Evolutionary conservation across 2,113 vertebrate genomes (phyloP), one percentile per base, ranked within the genome.

Genomic region (Sinocyclocheilus grahami): DNA sequence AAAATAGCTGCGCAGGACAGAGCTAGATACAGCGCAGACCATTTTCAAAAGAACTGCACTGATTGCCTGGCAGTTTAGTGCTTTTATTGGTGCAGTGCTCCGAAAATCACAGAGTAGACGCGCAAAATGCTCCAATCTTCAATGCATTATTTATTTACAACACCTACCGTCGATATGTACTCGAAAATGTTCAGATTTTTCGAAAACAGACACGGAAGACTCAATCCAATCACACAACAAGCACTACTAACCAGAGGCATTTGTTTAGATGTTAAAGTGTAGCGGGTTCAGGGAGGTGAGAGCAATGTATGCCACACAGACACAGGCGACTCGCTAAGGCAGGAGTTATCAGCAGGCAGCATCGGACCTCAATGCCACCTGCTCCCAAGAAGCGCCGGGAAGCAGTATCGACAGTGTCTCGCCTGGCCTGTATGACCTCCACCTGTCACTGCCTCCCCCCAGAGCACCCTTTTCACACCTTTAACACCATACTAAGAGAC

Each of bases 31-130:
- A 48, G 60, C 24, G 39, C 79, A 82, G 79, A 48, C 60, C 16
- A 51, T 82, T 81, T 81, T 79, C 78, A 80, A 80, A 63, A 62
- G 55, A 80, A 42, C 79, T 67, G 79, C 79, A 65, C 79, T 81
- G 79, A 81, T 81, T 81, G 79, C 60, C 79, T 48, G 60, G 80
- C 42, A 51, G 18, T 71, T 62, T 71, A 82, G 63, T n/a, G 80
- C 46, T 82, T 33, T 33, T 82, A 82, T 82, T 71, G 27, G 42
- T 27, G 39, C 63, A 82, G 63, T 10, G 63, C 24, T 82, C 27
- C 13, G 27, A 69, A 69, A 69, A 82, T 82, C 80, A n/a, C 58
- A 71, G 39, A 18, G 79, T 30, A 65, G 60, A 82, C 4, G 9
- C 48, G 37, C 58, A 46, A 81, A 65, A 81, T 12, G 13, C 39